phyloP scores from a whole-genome alignment of 2,888 invertebrate genomes.

The Synergus umbraculus region DNA sequence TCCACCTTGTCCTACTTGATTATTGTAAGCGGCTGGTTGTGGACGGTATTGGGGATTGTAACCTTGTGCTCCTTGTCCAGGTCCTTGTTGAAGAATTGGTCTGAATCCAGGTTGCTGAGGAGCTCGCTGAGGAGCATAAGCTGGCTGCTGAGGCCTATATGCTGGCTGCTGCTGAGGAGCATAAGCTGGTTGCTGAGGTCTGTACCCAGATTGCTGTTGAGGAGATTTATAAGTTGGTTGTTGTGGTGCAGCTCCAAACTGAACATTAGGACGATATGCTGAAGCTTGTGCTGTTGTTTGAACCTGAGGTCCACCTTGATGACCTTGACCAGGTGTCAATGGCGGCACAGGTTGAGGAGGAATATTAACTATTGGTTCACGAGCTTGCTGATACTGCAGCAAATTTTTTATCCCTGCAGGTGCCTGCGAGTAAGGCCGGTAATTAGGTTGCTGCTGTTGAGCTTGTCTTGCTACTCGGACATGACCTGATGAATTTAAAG shows the following conservation, averaged over 20 bases:
- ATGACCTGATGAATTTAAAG: neutral
- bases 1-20: conserved; percentile 48
- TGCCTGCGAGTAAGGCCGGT: conserved; percentile 67
- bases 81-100: conserved; percentile 37
- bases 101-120: neutral
- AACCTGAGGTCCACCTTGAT: conserved; percentile 55
- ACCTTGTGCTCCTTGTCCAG: conserved; percentile 49
- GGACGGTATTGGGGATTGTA: conserved; percentile 47
- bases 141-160: conserved; percentile 39
- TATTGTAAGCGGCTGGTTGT: conserved; percentile 42
- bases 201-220: conserved; percentile 42
- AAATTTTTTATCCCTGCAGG: conserved; percentile 69
- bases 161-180: conserved; percentile 34
- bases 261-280: conserved; percentile 67
- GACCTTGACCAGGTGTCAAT: conserved; percentile 53
- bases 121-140: neutral
- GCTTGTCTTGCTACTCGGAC: conserved; percentile 59
- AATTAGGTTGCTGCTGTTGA: conserved; percentile 57
- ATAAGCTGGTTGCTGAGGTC: conserved; percentile 46
- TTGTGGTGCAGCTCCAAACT: conserved; percentile 62
- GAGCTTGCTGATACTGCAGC: conserved; percentile 67
- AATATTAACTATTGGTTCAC: conserved; percentile 69
- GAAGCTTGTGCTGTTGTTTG: conserved; percentile 54
- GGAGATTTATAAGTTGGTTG: conserved; percentile 12
- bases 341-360: conserved; percentile 65